Evolutionary conservation across 2,797 vertebrate species (phyloP), one percentile per base, ranked within the genome.

Genomic region (Gymnoscopelus microlampas): DNA sequence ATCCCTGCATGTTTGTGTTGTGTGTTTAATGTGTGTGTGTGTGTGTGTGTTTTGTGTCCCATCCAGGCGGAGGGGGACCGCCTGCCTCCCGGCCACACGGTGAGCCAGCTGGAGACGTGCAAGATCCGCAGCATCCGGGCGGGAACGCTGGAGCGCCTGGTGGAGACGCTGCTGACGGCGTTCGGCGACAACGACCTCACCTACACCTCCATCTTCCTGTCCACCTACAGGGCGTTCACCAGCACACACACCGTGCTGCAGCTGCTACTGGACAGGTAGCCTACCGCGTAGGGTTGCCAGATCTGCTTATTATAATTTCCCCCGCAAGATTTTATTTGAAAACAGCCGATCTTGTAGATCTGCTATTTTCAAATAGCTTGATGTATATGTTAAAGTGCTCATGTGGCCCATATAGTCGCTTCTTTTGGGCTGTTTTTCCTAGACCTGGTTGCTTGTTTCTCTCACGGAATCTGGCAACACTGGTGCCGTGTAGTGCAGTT

Each of bases 121-220:
- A 98, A 98, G 84, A 97, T 97, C 86, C 94, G 97, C 77, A 96
- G 95, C 26, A 98, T 99, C 71, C 96, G 97, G 3, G 96, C 97
- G 0, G 97, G 97, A 65, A 97, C 96, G 0, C 84, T 98, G 92
- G 96, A 97, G 87, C 96, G 97, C 47, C 95, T 99, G 68, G 97
- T 99, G 85, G 97, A 98, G 89, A 99, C 96, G 15, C 89, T 99
- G 66, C 78, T 98, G 71, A 98, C 95, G 0, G 96, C 97, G 0
- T 96, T 96, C 14, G 96, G 95, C 23, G 96, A 98, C 92, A 97
- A 97, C 0, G 97, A 98, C 89, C 96, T 96, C 78, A 97, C 96
- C 56, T 99, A 98, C 87, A 96, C 96, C 86, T 97, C 95, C 91
- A 96, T 98, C 90, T 98, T 99, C 83, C 90, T 99, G 59, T 97